phyloP scores from a whole-genome alignment of 2,888 invertebrate species.

The Spatulosminthurus flaviceps region DNA sequence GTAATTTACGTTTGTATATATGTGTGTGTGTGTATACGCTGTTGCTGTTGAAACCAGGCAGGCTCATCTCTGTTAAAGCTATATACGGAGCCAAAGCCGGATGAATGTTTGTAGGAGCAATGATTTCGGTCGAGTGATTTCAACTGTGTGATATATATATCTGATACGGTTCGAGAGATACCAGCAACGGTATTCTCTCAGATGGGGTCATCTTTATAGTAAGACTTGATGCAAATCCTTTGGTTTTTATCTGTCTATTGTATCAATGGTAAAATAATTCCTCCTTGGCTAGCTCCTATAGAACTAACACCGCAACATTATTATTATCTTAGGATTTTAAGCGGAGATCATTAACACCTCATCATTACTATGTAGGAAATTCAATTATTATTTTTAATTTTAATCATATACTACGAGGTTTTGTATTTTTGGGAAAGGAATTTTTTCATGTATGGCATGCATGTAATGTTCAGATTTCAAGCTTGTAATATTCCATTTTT shows the following conservation, averaged over 20 bases:
- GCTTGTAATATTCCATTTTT: no score
- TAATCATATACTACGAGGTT: not conserved
- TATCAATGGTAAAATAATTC: not conserved
- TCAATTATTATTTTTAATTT: slow-evolving; percentile 2
- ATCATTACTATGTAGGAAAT: slow-evolving; percentile 18
- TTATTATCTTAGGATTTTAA: not conserved
- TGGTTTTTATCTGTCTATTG: not conserved
- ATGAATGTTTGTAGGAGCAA: slow-evolving; percentile 35
- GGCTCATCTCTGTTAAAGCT: no score
- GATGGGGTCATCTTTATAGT: slow-evolving; percentile 44
- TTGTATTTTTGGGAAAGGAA: no score
- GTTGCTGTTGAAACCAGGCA: no score
- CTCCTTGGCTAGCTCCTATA: not conserved
- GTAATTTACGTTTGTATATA: no score
- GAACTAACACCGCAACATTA: not conserved
- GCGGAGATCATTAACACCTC: slow-evolving; percentile 13
- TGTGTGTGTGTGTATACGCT: no score
- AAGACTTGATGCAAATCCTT: slow-evolving; percentile 3
- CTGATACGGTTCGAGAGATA: slow-evolving; percentile 47
- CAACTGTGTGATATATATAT: slow-evolving; percentile 48
- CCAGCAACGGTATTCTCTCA: slow-evolving; percentile 46
- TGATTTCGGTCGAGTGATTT: slow-evolving; percentile 49
- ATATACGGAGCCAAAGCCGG: no score
- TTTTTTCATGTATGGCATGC: no score
- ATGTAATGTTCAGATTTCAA: no score